Conservation (phyloP, 2,797 vertebrate species). For the Todus mexicanus region DNA sequence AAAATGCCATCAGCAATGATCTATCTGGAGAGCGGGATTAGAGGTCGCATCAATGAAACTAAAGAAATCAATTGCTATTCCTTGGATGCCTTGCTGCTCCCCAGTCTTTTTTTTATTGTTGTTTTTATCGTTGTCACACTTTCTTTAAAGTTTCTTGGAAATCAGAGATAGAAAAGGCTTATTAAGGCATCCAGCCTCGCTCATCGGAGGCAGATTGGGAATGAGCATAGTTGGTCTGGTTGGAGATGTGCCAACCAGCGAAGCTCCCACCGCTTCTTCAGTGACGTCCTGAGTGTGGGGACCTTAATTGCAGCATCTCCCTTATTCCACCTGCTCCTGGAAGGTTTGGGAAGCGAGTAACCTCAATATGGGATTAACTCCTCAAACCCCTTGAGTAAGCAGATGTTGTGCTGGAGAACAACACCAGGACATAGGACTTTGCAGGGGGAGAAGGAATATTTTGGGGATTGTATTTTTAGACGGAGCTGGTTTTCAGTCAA, state of each 20-base stretch:
- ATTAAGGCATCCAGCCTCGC: background rate
- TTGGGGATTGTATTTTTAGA: background rate
- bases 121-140: background rate
- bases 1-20: background rate
- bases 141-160: background rate
- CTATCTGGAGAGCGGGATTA: background rate
- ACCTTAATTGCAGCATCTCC: background rate
- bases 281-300: background rate
- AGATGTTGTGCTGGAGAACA: background rate
- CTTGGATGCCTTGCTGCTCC: background rate
- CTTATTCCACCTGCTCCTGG: background rate
- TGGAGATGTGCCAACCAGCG: background rate
- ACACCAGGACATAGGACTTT: background rate
- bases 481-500: background rate
- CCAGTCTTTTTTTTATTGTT: background rate
- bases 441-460: background rate
- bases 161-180: background rate
- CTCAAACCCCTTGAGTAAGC: background rate
- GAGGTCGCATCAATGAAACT: background rate
- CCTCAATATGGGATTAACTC: rapidly evolving
- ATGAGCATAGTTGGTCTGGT: background rate
- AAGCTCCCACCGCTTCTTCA: background rate
- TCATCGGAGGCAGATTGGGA: background rate
- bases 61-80: background rate
- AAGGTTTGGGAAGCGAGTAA: background rate